phyloP scores from a whole-genome alignment of 2,888 invertebrate species.

The Platerodrilus igneus region DNA sequence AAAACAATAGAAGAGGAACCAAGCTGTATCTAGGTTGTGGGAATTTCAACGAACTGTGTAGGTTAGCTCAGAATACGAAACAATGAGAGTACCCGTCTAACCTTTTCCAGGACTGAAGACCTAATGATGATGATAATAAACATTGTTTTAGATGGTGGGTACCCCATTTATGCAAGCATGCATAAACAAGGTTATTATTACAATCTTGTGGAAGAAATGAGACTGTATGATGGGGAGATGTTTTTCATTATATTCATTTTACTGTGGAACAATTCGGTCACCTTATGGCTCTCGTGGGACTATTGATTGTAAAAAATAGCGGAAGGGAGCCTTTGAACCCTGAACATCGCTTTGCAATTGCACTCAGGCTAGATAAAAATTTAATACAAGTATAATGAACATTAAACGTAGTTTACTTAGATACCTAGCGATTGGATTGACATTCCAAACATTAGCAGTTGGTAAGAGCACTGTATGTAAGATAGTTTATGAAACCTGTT shows the following conservation, averaged over 20 bases:
- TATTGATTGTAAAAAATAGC: slow-evolving; percentile 18
- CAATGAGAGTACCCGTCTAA: too few relatives aligned
- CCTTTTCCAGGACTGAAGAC: too few relatives aligned
- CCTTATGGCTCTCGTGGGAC: slow-evolving; percentile 22
- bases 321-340: slow-evolving; percentile 29
- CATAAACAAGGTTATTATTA: slow-evolving; percentile 24
- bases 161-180: slow-evolving; percentile 23
- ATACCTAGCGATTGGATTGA: slow-evolving; percentile 9
- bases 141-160: slow-evolving; percentile 26
- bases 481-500: slow-evolving; percentile 22
- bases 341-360: slow-evolving; percentile 31
- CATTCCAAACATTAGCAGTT: slow-evolving; percentile 11
- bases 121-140: too few relatives aligned
- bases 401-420: too few relatives aligned
- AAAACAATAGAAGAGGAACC: too few relatives aligned
- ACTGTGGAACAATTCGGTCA: slow-evolving; percentile 18
- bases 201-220: slow-evolving; percentile 28
- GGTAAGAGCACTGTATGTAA: slow-evolving; percentile 32
- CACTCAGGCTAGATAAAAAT: slow-evolving; percentile 23
- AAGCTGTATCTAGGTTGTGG: too few relatives aligned
- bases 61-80: too few relatives aligned
- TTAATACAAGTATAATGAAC: slow-evolving; percentile 1
- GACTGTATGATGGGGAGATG: slow-evolving; percentile 23
- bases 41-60: too few relatives aligned
- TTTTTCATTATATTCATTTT: slow-evolving; percentile 29